Evolutionary conservation across 2,113 vertebrate species (phyloP).

Genomic region (Nycticorax nycticorax): DNA sequence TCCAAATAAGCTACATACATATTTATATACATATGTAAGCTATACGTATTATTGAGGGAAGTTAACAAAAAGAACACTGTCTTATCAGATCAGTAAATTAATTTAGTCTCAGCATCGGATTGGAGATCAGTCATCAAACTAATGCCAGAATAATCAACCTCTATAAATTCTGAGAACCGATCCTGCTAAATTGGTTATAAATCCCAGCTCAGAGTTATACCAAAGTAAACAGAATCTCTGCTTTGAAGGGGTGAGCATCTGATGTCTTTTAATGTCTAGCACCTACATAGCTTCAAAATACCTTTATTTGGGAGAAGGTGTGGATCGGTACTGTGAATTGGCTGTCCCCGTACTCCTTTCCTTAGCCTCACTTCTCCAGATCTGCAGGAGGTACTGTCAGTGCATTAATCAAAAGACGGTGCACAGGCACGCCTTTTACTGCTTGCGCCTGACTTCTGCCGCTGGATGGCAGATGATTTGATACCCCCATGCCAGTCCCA

Average conservation of each 20-base stretch:
- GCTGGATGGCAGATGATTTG: not conserved
- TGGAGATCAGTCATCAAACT: not conserved
- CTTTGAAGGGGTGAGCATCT: not conserved
- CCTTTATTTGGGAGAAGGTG: not conserved
- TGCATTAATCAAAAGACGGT: not conserved
- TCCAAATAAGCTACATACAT: not conserved
- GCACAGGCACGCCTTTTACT: not conserved
- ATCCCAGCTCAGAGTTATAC: not conserved
- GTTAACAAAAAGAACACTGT: not conserved
- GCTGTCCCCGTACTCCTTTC: not conserved
- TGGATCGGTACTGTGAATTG: not conserved
- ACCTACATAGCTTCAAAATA: not conserved
- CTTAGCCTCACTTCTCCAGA: not conserved
- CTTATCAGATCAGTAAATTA: not conserved
- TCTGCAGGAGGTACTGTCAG: not conserved
- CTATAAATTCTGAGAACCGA: not conserved
- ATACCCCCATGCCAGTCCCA: not conserved
- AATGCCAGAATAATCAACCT: not conserved
- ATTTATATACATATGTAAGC: not conserved
- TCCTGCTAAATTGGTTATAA: not conserved
- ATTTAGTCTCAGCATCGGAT: not conserved
- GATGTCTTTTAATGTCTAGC: not conserved
- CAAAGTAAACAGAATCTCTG: not conserved
- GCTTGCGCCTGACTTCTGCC: not conserved
- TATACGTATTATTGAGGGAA: not conserved